Evolutionary conservation across 2,888 invertebrate species (phyloP).

Genomic region (Gibbula magus): DNA sequence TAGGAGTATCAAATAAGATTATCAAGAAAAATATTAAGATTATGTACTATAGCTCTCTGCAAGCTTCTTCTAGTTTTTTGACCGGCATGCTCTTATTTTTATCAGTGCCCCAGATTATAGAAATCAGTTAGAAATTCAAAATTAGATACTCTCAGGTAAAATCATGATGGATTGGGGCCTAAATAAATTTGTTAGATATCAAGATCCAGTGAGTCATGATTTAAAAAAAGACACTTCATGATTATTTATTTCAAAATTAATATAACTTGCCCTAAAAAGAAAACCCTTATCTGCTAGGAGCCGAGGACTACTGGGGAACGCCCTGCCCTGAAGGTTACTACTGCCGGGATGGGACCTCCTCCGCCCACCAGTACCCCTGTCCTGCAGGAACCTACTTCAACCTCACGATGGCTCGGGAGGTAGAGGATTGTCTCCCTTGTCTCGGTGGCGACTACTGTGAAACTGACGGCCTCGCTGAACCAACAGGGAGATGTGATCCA

Average conservation of each 20-base stretch:
- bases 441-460: conserved; percentile 70
- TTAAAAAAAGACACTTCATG: no score
- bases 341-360: conserved; percentile 66
- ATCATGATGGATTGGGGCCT: no score
- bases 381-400: conserved; percentile 69
- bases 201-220: no score
- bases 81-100: no score
- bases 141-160: not conserved
- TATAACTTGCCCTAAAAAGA: not conserved
- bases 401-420: conserved; percentile 56
- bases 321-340: conserved; percentile 70
- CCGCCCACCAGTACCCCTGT: conserved; percentile 63
- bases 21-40: no score
- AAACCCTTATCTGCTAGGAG: conserved; percentile 49
- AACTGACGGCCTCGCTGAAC: conserved; percentile 55
- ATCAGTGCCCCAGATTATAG: no score
- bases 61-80: no score
- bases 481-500: conserved; percentile 64
- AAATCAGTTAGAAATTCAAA: not conserved
- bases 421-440: conserved; percentile 67
- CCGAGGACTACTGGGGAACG: conserved; percentile 56
- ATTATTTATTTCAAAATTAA: not conserved
- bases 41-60: no score
- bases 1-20: no score
- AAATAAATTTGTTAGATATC: no score